Base-by-base conservation (phyloP, 2,797 vertebrate genomes). In the Cheirogaleus major region DNA sequence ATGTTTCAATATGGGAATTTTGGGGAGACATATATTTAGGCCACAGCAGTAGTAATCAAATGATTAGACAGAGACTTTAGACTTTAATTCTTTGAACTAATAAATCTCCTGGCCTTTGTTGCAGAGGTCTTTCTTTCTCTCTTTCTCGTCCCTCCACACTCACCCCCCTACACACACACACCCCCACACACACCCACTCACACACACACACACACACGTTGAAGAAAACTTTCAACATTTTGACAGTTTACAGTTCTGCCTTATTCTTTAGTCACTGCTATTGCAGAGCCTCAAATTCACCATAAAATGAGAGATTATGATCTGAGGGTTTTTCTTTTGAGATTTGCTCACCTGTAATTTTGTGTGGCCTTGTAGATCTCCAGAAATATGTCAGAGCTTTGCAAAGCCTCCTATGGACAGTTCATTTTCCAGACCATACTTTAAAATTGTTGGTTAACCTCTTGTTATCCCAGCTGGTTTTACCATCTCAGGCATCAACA, bases 111-210 rank as follows among this genome's bases (percentile, higher is more conserved):
- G 23, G 32, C 17, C 17, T 45, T 52, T 85, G 50, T 3, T 61
- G 3, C 41, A 43, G n/a, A 69, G 38, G 14, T 65, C 32, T 65
- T 17, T 65, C 63, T n/a, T 32, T n/a, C 32, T 65, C 15, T n/a
- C 32, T 65, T 15, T n/a, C 32, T 18, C 7, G 4, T 1, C 17
- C 32, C 32, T 7, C 32, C 14, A 45, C 0, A 6, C 45, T n/a
- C n/a, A n/a, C n/a, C n/a, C n/a, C n/a, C n/a, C 3, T 2, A 50
- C 23, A n/a, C 23, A 3, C 8, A 76, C 18, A 22, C 5, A 4
- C 11, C 12, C 6, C 55, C 13, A 35, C 13, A 12, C 48, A 1
- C 8, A 59, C 23, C n/a, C n/a, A n/a, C n/a, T n/a, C n/a, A 76
- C 20, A 50, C 12, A 17, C 4, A 78, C 13, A 35, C 13, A 12